Conservation (phyloP, 2,113 vertebrate species). For the Neomonachus schauinslandi region DNA sequence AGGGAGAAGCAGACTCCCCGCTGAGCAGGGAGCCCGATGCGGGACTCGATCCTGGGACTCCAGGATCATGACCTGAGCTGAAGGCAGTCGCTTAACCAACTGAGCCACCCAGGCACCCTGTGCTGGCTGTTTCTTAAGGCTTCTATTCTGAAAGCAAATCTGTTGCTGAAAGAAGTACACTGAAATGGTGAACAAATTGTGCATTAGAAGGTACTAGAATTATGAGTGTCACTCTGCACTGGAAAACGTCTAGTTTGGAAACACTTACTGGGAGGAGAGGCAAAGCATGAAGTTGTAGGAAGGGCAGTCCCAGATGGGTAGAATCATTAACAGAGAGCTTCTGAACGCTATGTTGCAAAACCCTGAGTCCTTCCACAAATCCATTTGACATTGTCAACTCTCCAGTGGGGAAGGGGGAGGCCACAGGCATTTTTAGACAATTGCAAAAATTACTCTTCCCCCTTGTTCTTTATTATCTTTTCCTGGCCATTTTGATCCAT, state of each 20-base stretch:
- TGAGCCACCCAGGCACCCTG: neutral
- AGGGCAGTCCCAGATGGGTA: slow-evolving; percentile 35
- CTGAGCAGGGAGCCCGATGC: no score
- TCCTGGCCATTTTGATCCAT: neutral
- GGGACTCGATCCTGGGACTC: no score
- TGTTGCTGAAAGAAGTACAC: neutral
- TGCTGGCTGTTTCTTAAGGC: slow-evolving; percentile 36
- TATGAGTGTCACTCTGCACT: slow-evolving; percentile 25
- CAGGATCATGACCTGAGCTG: no score
- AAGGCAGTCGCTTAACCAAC: no score
- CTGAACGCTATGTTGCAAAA: neutral
- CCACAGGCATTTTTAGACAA: neutral
- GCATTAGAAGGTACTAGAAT: slow-evolving; percentile 34
- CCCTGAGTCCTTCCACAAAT: neutral
- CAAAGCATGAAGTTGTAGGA: slow-evolving; percentile 50
- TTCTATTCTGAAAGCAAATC: slow-evolving; percentile 55
- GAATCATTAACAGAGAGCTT: slow-evolving; percentile 29
- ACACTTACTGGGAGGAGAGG: neutral
- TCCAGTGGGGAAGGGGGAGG: neutral
- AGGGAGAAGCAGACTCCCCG: no score
- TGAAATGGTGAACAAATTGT: slow-evolving; percentile 48
- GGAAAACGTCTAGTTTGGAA: slow-evolving; percentile 30
- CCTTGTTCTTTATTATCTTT: neutral
- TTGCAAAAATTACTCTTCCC: neutral
- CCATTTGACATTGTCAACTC: neutral